These are phyloP conservation scores for Lagorchestes hirsutus DNA, from an alignment of 2,797 vertebrate genomes.

Conservation along the genomic window DNA sequence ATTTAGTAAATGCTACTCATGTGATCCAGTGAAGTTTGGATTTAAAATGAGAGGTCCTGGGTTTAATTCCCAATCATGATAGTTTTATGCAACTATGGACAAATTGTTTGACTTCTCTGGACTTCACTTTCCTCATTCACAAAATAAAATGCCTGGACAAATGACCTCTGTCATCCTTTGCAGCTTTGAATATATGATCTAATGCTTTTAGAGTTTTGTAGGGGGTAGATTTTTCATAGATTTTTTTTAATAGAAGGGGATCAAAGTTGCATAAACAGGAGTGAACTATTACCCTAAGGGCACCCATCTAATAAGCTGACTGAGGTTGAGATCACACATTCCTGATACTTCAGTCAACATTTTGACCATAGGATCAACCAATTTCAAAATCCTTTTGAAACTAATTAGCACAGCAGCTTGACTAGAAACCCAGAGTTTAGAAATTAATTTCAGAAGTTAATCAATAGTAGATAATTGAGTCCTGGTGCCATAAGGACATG, in stretches of 20 bases:
- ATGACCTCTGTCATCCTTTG: neutral
- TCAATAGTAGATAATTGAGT: too few species aligned
- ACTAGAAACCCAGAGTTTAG: neutral
- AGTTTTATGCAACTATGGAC: neutral
- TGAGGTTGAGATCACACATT: neutral
- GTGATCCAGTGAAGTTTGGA: too few species aligned
- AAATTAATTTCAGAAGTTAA: neutral
- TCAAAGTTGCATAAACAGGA: neutral
- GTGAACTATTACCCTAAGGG: too few species aligned
- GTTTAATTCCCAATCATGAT: too few species aligned
- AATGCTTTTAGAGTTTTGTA: too few species aligned
- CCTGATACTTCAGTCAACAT: neutral
- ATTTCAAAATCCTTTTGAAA: neutral
- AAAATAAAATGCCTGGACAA: constrained; percentile 11
- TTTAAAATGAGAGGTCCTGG: too few species aligned
- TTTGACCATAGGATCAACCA: neutral
- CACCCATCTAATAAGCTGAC: neutral
- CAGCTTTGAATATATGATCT: too few species aligned
- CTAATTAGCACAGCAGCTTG: neutral
- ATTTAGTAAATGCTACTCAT: too few species aligned
- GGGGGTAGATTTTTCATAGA: too few species aligned
- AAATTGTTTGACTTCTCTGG: neutral
- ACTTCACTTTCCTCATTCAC: neutral
- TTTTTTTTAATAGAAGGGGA: too few species aligned
- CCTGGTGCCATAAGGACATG: too few species aligned